Evolutionary conservation across 1,140 invertebrate genomes (phyloP), one percentile per base, ranked within the genome.

Genomic region (Leucophenga varia): DNA sequence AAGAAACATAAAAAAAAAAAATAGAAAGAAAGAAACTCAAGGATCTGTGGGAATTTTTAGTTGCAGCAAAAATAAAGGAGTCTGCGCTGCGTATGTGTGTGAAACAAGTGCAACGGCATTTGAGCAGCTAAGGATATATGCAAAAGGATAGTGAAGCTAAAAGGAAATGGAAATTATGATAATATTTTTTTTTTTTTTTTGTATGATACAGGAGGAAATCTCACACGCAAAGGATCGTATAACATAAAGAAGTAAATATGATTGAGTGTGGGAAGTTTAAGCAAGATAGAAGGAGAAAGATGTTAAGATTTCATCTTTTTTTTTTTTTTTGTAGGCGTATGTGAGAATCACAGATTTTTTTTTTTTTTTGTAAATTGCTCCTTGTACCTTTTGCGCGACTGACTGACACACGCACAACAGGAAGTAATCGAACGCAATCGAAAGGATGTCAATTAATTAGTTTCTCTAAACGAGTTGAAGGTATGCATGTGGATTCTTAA

Each of bases 121-220:
- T 52, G 63, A 42, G 67, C 22, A 10, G 10, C 22, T 5, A 25
- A 5, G 22, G 10, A 10, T 5, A 25, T 25, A 25, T 25, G 22
- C 55, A 45, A 67, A 65, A 68, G 63, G 63, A 65, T 65, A 65
- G 67, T 67, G 54, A 55, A 59, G 48, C 57, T 56, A 61, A 58
- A 45, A 67, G 63, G 63, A 67, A 67, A 67, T 68, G 63, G 52
- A 67, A 67, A 68, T 68, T 67, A 67, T 67, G 64, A 67, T 67
- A 67, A 67, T n/a, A n/a, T 67, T 67, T 47, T 49, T 42, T 49
- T 49, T 39, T 38, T 31, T 18, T 36, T 37, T 37, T 17, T 43
- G 38, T 18, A n/a, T 46, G 37, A 51, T 54, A 44, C 22, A 25
- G 5, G 22, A 5, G 5, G 10, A 25, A 25, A 6, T 25, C 22